phyloP scores from a whole-genome alignment of 2,888 invertebrate species.

The Baronia brevicornis region DNA sequence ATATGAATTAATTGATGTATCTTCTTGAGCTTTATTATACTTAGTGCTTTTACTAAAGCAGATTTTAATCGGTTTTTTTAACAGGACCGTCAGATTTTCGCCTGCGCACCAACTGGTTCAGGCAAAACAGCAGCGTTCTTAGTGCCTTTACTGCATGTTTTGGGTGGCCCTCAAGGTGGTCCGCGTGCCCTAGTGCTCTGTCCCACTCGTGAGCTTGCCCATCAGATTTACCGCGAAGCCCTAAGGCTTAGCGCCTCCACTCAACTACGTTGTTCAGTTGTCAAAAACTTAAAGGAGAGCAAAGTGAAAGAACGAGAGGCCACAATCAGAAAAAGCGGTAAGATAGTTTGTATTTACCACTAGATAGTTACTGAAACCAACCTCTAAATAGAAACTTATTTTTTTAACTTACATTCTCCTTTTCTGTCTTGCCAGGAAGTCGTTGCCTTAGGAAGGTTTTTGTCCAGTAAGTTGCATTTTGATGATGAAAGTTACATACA shows the following conservation, averaged over 20 bases:
- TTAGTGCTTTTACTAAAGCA: neutral
- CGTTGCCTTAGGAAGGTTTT: too few species aligned
- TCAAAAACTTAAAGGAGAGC: conserved; percentile 86
- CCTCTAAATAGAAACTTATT: too few species aligned
- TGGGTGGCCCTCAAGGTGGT: conserved; percentile 82
- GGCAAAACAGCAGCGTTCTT: conserved; percentile 98
- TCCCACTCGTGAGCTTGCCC: conserved; percentile 95
- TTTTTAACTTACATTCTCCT: too few species aligned
- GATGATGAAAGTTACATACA: too few species aligned
- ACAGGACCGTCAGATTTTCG: conserved; percentile 87
- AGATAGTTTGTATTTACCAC: conserved; percentile 23
- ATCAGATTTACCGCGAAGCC: conserved; percentile 91
- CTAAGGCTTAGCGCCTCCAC: conserved; percentile 83
- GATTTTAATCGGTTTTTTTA: neutral
- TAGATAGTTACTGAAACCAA: neutral
- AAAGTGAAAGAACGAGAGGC: conserved; percentile 82
- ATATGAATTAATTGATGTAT: neutral
- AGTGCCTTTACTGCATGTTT: conserved; percentile 87
- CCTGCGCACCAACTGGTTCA: conserved; percentile 97
- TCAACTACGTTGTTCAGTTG: conserved; percentile 83
- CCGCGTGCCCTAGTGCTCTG: conserved; percentile 91
- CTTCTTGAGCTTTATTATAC: too few species aligned
- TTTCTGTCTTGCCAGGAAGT: too few species aligned
- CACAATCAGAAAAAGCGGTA: conserved; percentile 86
- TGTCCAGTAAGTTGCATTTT: too few species aligned